Conservation (phyloP, 2,113 vertebrate species). For the Centropus bengalensis region DNA sequence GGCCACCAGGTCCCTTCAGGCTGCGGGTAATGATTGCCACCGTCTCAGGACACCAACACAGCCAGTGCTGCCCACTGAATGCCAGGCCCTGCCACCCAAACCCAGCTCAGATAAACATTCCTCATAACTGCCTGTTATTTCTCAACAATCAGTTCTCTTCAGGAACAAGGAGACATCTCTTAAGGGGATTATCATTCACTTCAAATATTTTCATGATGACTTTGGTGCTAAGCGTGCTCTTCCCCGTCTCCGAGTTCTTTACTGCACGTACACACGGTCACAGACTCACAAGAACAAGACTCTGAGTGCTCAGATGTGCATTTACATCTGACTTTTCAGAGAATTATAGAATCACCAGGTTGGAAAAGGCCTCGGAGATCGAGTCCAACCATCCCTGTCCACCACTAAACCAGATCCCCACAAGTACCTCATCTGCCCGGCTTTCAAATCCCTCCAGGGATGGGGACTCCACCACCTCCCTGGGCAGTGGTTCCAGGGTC, state of each 20-base stretch:
- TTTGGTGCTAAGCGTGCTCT: rapidly evolving
- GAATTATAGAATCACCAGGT: no score
- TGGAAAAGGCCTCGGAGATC: no score
- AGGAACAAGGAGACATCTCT: background rate
- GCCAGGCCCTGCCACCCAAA: background rate
- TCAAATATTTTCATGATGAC: background rate
- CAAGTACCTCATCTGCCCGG: no score
- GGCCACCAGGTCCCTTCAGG: background rate
- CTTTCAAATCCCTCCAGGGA: no score
- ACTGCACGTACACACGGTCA: background rate
- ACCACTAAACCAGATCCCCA: no score
- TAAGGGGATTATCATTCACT: background rate
- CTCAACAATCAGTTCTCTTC: background rate
- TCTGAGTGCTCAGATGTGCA: rapidly evolving
- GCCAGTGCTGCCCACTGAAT: background rate
- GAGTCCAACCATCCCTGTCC: no score
- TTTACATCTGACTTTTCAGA: background rate
- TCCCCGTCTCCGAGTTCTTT: background rate
- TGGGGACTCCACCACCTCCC: no score
- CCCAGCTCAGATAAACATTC: background rate
- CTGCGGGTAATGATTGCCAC: background rate
- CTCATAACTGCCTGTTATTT: rapidly evolving
- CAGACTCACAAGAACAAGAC: background rate
- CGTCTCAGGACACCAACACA: background rate
- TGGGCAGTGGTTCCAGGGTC: no score